These are phyloP conservation scores for Bufo bufo DNA, from an alignment of 2,113 vertebrate genomes.

Conservation along the genomic window DNA sequence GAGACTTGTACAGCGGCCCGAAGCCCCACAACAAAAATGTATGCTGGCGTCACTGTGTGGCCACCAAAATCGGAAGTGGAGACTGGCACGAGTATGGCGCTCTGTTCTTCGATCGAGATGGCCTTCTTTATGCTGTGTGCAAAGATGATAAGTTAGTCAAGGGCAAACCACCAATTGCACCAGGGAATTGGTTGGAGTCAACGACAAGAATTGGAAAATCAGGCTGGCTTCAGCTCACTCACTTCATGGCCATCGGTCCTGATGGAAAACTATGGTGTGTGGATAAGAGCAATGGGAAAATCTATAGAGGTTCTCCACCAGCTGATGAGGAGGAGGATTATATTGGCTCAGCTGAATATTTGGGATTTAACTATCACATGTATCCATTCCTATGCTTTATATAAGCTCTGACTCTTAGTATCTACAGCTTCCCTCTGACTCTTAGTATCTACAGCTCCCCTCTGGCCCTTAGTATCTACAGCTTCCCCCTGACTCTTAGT, in stretches of 20 bases:
- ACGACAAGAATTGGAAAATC: neutral
- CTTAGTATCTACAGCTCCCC: no score
- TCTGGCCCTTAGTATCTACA: no score
- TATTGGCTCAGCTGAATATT: neutral
- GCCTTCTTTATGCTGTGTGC: neutral
- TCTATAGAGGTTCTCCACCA: neutral
- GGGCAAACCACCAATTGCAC: neutral
- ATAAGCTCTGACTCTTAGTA: no score
- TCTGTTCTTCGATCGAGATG: neutral
- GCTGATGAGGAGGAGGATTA: neutral
- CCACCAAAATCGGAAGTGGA: neutral
- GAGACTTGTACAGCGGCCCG: neutral
- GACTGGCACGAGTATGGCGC: neutral
- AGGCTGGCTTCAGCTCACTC: neutral
- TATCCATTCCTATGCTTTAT: neutral
- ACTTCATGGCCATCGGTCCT: slow-evolving; percentile 10
- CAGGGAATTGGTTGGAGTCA: neutral
- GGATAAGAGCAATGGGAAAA: neutral
- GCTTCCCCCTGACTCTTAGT: no score
- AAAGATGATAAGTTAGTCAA: neutral
- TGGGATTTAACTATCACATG: neutral
- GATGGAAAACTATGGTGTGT: slow-evolving; percentile 10
- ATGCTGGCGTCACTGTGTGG: neutral
- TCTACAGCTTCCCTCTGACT: no score
- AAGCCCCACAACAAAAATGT: neutral